Percentiles rank a stretch among this genome's conserved stretches.
phyloP scores from a whole-genome alignment of 2,113 vertebrate species.

The Sminthopsis crassicaudata region DNA sequence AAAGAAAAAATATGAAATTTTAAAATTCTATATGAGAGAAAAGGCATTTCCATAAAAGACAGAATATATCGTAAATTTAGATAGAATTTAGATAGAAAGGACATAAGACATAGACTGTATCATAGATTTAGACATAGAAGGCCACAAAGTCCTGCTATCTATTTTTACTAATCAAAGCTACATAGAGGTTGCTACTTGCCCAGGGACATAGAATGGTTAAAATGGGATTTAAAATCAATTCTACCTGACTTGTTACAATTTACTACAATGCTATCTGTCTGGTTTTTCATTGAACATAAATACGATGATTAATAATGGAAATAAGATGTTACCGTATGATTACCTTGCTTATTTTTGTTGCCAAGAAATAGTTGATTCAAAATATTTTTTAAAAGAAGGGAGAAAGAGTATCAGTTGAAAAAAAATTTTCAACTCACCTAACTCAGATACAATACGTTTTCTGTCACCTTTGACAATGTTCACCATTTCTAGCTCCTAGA shows the following conservation, averaged over 20 bases:
- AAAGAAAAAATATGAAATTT: too few relatives aligned
- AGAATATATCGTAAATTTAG: too few relatives aligned
- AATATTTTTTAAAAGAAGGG: neutral
- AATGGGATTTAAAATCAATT: neutral
- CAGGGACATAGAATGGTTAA: neutral
- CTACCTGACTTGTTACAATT: neutral
- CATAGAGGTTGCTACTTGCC: neutral
- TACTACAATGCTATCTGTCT: neutral
- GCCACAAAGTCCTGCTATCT: too few relatives aligned
- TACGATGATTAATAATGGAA: neutral
- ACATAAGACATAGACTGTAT: too few relatives aligned
- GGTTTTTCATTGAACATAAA: neutral
- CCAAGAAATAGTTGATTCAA: neutral
- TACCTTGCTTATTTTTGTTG: neutral
- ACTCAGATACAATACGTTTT: neutral
- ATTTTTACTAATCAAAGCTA: neutral
- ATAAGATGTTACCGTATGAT: neutral
- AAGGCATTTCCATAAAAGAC: too few relatives aligned
- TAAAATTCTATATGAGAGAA: too few relatives aligned
- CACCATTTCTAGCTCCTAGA: neutral
- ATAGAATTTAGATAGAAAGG: too few relatives aligned
- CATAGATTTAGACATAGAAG: too few relatives aligned
- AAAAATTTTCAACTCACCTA: neutral
- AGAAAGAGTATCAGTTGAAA: neutral
- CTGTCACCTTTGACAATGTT: neutral